Evolutionary conservation across 2,797 vertebrate genomes (phyloP).

Genomic region (Myripristis murdjan): DNA sequence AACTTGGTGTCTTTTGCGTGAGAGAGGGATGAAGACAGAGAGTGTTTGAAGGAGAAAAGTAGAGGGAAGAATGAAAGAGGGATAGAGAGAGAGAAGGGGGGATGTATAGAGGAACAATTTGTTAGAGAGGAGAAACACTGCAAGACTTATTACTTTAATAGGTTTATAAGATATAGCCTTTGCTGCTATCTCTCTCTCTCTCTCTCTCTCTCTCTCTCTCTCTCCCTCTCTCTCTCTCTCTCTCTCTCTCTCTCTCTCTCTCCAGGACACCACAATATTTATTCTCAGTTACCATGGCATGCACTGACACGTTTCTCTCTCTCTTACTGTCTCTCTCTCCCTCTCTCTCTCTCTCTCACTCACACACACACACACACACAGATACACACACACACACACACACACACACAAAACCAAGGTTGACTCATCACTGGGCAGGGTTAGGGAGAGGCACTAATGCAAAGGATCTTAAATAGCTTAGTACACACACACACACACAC

Average conservation of each 20-base stretch:
- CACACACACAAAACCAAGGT: conserved; percentile 20
- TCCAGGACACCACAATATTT: conserved; percentile 60
- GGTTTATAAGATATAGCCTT: conserved; percentile 46
- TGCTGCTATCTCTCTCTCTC: conserved; percentile 46
- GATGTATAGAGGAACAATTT: conserved; percentile 33
- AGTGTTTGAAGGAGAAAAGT: not conserved
- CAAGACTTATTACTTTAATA: conserved; percentile 54
- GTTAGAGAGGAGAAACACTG: conserved; percentile 31
- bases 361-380: conserved; percentile 28
- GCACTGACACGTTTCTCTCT: conserved; percentile 48
- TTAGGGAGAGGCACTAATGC: conserved; percentile 62
- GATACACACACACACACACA: conserved; percentile 23
- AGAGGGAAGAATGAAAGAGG: conserved; percentile 4
- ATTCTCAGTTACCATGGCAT: conserved; percentile 66
- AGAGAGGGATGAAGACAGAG: not conserved
- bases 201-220: too few relatives aligned
- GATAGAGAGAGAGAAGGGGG: conserved; percentile 4
- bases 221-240: too few relatives aligned
- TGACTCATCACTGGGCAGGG: conserved; percentile 70
- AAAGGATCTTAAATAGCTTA: conserved; percentile 58
- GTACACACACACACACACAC: conserved; percentile 12
- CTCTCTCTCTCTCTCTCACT: not conserved
- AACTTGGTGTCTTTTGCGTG: not conserved
- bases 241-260: conserved; percentile 25
- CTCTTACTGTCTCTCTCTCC: too few relatives aligned